These are phyloP conservation scores for Sphecodes monilicornis DNA, from an alignment of 2,888 invertebrate genomes.

Conservation along the genomic window DNA sequence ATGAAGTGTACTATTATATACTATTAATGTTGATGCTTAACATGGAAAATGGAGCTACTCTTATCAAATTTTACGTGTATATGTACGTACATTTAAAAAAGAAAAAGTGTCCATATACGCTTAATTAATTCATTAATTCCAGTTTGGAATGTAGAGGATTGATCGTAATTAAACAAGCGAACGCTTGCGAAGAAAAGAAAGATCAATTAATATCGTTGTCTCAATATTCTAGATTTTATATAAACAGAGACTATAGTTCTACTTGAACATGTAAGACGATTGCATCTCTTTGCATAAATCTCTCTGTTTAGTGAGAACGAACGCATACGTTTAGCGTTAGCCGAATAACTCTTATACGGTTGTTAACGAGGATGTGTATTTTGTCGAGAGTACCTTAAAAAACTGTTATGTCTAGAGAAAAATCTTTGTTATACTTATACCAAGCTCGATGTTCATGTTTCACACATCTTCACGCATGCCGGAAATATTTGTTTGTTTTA, in stretches of 20 bases:
- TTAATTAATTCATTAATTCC: conserved; percentile 12
- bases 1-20: conserved; percentile 32
- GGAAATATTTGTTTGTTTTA: conserved; percentile 45
- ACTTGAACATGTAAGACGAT: conserved; percentile 28
- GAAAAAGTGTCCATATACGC: conserved; percentile 10
- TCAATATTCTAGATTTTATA: conserved; percentile 23
- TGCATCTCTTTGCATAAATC: conserved; percentile 38
- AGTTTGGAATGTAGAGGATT: conserved; percentile 19
- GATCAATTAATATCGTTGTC: conserved; percentile 23
- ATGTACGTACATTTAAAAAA: conserved; percentile 3
- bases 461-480: conserved; percentile 6
- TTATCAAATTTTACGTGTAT: conserved; percentile 20
- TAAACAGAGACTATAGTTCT: conserved; percentile 41
- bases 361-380: conserved; percentile 56
- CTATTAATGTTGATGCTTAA: conserved; percentile 17
- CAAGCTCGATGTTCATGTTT: conserved; percentile 59
- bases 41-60: conserved; percentile 20
- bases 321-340: conserved; percentile 39
- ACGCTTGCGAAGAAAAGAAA: conserved; percentile 1
- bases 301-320: conserved; percentile 29
- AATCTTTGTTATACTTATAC: conserved; percentile 43
- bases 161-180: conserved; percentile 18
- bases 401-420: conserved; percentile 48
- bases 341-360: conserved; percentile 51
- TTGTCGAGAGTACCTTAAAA: conserved; percentile 58